Evolutionary conservation across 1,140 invertebrate species (phyloP), one percentile per base, ranked within the genome.

Genomic region (Aphis craccivora): DNA sequence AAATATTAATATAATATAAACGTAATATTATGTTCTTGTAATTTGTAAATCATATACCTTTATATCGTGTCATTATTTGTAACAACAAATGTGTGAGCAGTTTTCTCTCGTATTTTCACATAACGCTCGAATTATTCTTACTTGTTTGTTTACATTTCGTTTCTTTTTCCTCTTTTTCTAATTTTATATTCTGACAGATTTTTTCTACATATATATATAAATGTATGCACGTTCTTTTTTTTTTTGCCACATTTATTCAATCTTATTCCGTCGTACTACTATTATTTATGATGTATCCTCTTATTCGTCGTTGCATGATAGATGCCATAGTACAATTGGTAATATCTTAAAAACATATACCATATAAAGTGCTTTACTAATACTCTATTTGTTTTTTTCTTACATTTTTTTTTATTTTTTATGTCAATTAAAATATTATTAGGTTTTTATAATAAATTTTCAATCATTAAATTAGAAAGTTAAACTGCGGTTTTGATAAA

Each of bases 121-220:
- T 35, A 87, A n/a, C 86, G 48, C 25, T 37, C 43, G 43, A n/a
- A n/a, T 87, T 87, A 45, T 87, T 48, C 25, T 48, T 30, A n/a
- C 22, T 48, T 22, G 25, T 30, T 35, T 48, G 40, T 48, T 87
- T 87, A 87, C 86, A 8, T 87, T 87, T 48, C 14, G 60, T 18
- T n/a, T n/a, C 60, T 67, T 11, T 76, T 76, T 35, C 23, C 60
- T 30, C 25, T 30, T 48, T 87, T 48, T 87, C 22, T 87, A 45
- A 87, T 87, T 87, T 87, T 48, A 87, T 87, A 48, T 87, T 48
- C 43, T 87, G 86, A 87, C 86, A 87, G 86, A 48, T 87, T 48
- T 87, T 25, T 25, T 48, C 35, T 48, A 40, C 37, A 40, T 3
- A 40, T 3, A 40, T 83, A 83, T 23, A 83, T 37, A n/a, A n/a